Evolutionary conservation across 2,888 invertebrate species (phyloP), one percentile per base, ranked within the genome.

Genomic region (Athalia cordata): DNA sequence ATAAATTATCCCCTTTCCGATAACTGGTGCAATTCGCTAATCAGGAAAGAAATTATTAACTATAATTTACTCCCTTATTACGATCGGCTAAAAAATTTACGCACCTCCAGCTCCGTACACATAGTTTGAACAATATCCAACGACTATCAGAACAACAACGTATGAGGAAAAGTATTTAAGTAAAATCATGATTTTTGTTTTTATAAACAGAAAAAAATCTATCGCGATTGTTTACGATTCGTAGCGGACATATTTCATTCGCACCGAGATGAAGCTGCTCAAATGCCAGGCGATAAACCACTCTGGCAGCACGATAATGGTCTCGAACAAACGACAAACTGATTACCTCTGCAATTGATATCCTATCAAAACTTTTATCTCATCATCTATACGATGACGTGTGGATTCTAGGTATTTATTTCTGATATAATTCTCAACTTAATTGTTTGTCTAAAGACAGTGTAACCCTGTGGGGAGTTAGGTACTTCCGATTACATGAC

Each of bases 31-130:
- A 75, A 47, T 72, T 72, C 72, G 57, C 55, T 52, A 15, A 13
- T 15, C 7, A 0, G n/a, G 49, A 66, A 66, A 59, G 45, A 15
- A 59, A 72, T 47, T 47, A 47, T 59, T 59, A 47, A 59, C 4
- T 29, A 43, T 64, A 6, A 64, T 11, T 29, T 45, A 5, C 43
- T 11, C 15, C 43, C 45, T n/a, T 64, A n/a, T 45, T 64, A 4
- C 43, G 64, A 64, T 47, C 29, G 62, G 15, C 15, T 13, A 13
- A 13, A 4, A 62, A 5, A 15, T 45, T 59, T 2, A 59, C 59
- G 57, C 59, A 72, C 72, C 72, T n/a, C 43, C 62, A 29, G 61
- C 15, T 75, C 64, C 75, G 75, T n/a, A 64, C 7, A 62, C 75
- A 50, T 49, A 29, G 50, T n/a, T 64, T 29, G 52, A n/a, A 13